Evolutionary conservation across 2,888 invertebrate species (phyloP), one percentile per base, ranked within the genome.

Genomic region (Dichetophora obliterata): DNA sequence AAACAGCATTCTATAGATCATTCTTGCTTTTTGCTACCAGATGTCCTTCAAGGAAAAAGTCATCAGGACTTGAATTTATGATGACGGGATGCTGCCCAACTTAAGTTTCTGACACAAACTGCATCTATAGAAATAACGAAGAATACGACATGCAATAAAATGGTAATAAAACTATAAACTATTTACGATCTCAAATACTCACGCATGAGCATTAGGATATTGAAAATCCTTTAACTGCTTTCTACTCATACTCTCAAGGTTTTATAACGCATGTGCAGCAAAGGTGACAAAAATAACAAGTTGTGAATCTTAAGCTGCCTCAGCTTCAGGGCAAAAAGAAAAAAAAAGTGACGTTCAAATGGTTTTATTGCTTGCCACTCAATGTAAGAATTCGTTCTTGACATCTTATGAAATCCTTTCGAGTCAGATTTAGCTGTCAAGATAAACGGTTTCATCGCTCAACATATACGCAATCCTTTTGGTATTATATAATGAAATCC

Each of bases 311-410:
- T 27, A 73, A 72, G 72, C 48, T 63, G 48, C 34, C 9, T 8
- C 61, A 19, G 31, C 63, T 63, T 24, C 24, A 31, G 43, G 65
- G 22, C 22, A 22, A 11, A 9, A 66, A 37, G 43, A 59, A 37
- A 31, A 48, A 5, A 50, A 68, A 68, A 22, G 48, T 27, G 48
- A 19, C 74, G 34, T 54, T 50, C 11, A 73, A 74, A 59, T 57
- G 6, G 24, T 74, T 74, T 65, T 52, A 74, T 54, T n/a, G 50
- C 65, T 50, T 65, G 65, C 31, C 74, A 52, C 52, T 52, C 8
- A 8, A 50, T 19, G 9, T 19, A 6, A 2, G 22, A 22, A 59
- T 16, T 27, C 52, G 52, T 2, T 24, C n/a, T 24, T 68, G 50
- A 68, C 50, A 48, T 24, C 11, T 61, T 14, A 16, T 27, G 31